A percentile compares a stretch with the other conserved stretches of the same genome.
These are phyloP conservation scores for Tenebrio molitor DNA, from an alignment of 1,140 invertebrate genomes.

Conservation along the genomic window DNA sequence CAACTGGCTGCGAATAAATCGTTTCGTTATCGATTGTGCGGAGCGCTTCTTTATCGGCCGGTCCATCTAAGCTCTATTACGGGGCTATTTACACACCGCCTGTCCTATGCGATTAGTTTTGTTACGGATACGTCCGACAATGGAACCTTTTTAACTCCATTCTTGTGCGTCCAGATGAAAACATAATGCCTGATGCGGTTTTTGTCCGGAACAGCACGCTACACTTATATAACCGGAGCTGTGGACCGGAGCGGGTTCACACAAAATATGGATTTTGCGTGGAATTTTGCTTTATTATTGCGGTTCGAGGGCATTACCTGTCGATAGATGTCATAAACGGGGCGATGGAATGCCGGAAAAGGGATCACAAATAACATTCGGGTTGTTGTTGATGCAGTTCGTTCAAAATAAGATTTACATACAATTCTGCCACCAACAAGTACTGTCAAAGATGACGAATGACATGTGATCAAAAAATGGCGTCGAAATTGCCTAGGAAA, in stretches of 20 bases:
- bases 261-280: conserved; percentile 34
- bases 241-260: conserved; percentile 13
- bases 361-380: too few species aligned
- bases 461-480: too few species aligned
- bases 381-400: too few species aligned
- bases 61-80: conserved; percentile 52
- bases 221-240: conserved; percentile 1
- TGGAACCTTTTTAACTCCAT: conserved; percentile 51
- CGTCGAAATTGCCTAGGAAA: too few species aligned
- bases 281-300: conserved; percentile 40
- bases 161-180: conserved; percentile 43
- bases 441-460: too few species aligned
- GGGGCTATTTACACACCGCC: conserved; percentile 56
- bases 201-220: conserved; percentile 12
- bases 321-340: not conserved
- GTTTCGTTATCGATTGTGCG: conserved; percentile 38
- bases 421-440: too few species aligned
- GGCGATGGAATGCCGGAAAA: not conserved
- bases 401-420: too few species aligned
- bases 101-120: conserved; percentile 58
- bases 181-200: conserved; percentile 45
- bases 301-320: conserved; percentile 2
- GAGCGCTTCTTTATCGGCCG: conserved; percentile 42
- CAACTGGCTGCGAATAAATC: conserved; percentile 51
- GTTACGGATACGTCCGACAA: conserved; percentile 58